These are phyloP conservation scores for Theristicus caerulescens DNA, from an alignment of 2,113 vertebrate species.

Conservation along the genomic window DNA sequence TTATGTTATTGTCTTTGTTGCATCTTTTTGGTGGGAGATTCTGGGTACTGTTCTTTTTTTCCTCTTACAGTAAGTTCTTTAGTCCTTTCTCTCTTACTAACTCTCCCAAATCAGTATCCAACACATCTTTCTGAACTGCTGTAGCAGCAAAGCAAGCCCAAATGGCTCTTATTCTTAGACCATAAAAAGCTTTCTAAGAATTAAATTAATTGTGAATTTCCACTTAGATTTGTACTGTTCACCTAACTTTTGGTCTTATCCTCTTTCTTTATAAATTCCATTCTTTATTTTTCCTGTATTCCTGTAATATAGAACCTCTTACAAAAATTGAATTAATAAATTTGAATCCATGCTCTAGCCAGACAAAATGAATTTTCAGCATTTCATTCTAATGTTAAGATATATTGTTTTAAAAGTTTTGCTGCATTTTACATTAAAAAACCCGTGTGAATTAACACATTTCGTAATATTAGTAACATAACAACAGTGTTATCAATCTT, in stretches of 20 bases:
- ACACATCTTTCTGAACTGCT: background rate
- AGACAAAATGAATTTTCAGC: background rate
- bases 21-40: background rate
- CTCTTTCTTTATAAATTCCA: background rate
- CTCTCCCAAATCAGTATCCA: background rate
- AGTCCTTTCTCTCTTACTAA: background rate
- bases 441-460: background rate
- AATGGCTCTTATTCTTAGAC: background rate
- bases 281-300: background rate
- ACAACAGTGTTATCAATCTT: background rate
- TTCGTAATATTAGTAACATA: background rate
- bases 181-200: background rate
- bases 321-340: background rate
- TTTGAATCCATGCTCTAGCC: background rate
- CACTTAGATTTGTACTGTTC: background rate
- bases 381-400: background rate
- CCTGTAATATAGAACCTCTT: background rate
- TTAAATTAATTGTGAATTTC: background rate
- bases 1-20: background rate
- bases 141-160: background rate
- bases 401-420: background rate
- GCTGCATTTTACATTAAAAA: background rate
- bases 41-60: background rate
- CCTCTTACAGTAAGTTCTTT: background rate
- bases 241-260: background rate